Evolutionary conservation across 2,888 invertebrate genomes (phyloP), one percentile per base, ranked within the genome.

Genomic region (Autographa pulchrina): DNA sequence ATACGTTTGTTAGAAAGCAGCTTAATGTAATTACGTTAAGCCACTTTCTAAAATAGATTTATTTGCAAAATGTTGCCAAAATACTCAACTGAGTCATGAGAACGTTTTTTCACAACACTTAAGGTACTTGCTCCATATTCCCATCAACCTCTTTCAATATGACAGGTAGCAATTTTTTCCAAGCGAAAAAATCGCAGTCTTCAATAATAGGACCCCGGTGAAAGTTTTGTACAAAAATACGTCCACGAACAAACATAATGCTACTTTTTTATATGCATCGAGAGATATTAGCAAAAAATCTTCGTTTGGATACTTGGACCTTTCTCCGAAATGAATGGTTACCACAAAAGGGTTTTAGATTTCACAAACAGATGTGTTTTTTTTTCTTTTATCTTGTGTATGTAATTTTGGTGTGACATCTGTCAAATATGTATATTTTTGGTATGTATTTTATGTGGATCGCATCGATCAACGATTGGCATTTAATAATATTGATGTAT

Each of bases 291-390:
- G 88, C 87, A 88, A 91, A 92, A 93, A 92, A 88, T 84, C 81
- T 84, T 78, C 77, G 87, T 85, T 87, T 71, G 89, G 89, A 90
- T 91, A 90, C 91, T 90, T 85, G 90, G 92, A 93, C 93, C 86
- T 84, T 84, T 84, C 85, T 85, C 80, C 80, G 82, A 84, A 75
- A 70, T 74, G 72, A 78, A 81, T 84, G 81, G 86, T 80, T 72
- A 48, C 86, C 88, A 94, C 93, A 94, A 94, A 95, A 93, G 94
- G 95, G 94, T 93, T 95, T 94, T 91, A 85, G 83, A 91, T 95
- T 93, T 93, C 94, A 92, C 89, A 89, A 90, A 91, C 92, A 93
- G 91, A 92, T 92, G 92, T 81, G 59, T 78, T 88, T 91, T 91
- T 89, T 56, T 75, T 74, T 58, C 6, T 41, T 54, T 52, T 52